phyloP scores from a whole-genome alignment of 2,797 vertebrate genomes.

The Eulemur albifrons region DNA sequence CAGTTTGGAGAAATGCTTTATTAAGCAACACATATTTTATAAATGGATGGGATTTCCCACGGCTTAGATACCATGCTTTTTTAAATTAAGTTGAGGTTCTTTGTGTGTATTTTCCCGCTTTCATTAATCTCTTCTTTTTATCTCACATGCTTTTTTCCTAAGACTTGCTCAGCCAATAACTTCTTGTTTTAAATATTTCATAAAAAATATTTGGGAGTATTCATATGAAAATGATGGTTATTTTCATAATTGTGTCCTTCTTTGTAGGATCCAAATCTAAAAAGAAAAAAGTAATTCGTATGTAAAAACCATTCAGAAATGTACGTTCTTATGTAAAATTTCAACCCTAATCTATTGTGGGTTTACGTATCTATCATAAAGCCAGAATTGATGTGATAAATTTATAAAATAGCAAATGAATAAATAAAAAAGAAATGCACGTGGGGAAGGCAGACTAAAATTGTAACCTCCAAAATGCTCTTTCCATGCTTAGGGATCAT shows the following conservation, averaged over 20 bases:
- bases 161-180: neutral
- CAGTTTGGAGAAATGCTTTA: conserved; percentile 43
- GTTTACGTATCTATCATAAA: conserved; percentile 28
- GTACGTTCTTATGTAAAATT: neutral
- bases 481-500: neutral
- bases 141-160: neutral
- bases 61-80: neutral
- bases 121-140: neutral
- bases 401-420: conserved; percentile 1
- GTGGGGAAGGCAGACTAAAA: neutral
- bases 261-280: conserved; percentile 87
- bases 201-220: conserved; percentile 85
- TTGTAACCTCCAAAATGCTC: neutral
- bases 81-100: neutral
- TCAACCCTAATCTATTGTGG: neutral
- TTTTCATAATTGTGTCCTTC: conserved; percentile 82
- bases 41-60: neutral
- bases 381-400: neutral
- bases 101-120: neutral
- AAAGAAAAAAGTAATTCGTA: conserved; percentile 59
- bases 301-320: conserved; percentile 54
- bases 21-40: conserved; percentile 45
- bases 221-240: conserved; percentile 86
- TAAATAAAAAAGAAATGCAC: neutral
- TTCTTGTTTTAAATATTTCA: conserved; percentile 58